Evolutionary conservation across 2,797 vertebrate species (phyloP), one percentile per base, ranked within the genome.

Genomic region (Dallia pectoralis): DNA sequence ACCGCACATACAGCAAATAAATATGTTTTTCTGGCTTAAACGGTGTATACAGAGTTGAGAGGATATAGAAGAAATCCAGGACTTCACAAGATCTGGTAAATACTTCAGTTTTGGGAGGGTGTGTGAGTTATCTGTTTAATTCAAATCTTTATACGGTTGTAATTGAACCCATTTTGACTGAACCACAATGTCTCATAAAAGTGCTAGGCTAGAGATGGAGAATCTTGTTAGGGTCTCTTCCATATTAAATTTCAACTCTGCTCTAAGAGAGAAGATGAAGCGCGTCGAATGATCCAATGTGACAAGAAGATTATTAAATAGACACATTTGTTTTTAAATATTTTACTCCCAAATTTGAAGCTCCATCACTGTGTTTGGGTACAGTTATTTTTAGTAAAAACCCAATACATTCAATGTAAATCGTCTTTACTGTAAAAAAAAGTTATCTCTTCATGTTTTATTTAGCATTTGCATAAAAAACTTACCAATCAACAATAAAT

Each of bases 91-190:
- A n/a, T 9, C 33, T 19, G 19, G 32, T 22, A 40, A 36, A 59
- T 30, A 33, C 30, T 19, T 12, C 11, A 14, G 25, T n/a, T n/a
- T 36, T 63, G 7, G 11, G 33, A 64, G 70, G 75, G 56, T 2
- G n/a, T 48, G 49, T 86, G 89, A 92, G 75, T 87, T 88, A 90
- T 83, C 69, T 80, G 73, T 91, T 92, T 89, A 87, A 91, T 93
- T 90, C 84, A 2, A 32, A 59, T 70, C 71, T 89, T 90, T 89
- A 89, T 82, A 80, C 40, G 75, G 78, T 79, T 77, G 75, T 89
- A 87, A 88, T 88, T 88, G 81, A 86, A 84, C 81, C 67, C 70
- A 83, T 87, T n/a, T 87, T 85, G 79, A 85, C 85, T 83, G 77
- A 85, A 83, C 75, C 77, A 74, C 85, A 11, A 81, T 70, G 81